These are phyloP conservation scores for Papilio helenus DNA, from an alignment of 1,140 invertebrate species.

Conservation along the genomic window DNA sequence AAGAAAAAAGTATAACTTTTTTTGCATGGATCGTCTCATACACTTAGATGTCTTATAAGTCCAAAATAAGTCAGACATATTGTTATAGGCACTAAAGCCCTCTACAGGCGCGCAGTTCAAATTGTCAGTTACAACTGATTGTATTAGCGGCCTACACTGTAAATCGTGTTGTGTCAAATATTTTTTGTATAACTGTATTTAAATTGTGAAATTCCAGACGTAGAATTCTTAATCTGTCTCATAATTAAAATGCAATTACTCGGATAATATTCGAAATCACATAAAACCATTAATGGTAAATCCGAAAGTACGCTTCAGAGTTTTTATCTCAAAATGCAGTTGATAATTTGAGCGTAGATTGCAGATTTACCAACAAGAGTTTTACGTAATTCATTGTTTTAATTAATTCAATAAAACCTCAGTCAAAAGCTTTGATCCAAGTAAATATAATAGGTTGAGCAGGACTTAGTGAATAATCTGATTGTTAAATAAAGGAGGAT, in stretches of 20 bases:
- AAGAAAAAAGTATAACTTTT: too few species aligned
- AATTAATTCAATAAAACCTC: slow-evolving; percentile 1
- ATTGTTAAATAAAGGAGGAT: slow-evolving; percentile 15
- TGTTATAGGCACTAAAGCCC: too few species aligned
- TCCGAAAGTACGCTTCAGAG: background rate
- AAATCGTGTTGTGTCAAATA: background rate
- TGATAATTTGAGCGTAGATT: background rate
- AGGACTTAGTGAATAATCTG: slow-evolving; percentile 4
- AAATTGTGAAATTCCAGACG: background rate
- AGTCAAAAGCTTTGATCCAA: slow-evolving; percentile 7
- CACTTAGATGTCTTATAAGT: too few species aligned
- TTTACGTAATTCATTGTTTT: background rate
- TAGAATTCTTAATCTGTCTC: background rate
- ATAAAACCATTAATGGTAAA: slow-evolving; percentile 7
- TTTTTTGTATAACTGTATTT: background rate
- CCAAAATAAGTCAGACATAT: too few species aligned
- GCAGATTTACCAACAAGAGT: background rate
- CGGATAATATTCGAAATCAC: background rate
- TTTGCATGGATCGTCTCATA: too few species aligned
- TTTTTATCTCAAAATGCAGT: slow-evolving; percentile 9
- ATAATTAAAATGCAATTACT: slow-evolving; percentile 2
- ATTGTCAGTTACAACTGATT: background rate
- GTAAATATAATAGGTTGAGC: background rate
- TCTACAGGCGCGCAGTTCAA: too few species aligned
- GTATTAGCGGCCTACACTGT: background rate